Evolutionary conservation across 2,888 invertebrate genomes (phyloP).

Genomic region (Orthonevra nobilis): DNA sequence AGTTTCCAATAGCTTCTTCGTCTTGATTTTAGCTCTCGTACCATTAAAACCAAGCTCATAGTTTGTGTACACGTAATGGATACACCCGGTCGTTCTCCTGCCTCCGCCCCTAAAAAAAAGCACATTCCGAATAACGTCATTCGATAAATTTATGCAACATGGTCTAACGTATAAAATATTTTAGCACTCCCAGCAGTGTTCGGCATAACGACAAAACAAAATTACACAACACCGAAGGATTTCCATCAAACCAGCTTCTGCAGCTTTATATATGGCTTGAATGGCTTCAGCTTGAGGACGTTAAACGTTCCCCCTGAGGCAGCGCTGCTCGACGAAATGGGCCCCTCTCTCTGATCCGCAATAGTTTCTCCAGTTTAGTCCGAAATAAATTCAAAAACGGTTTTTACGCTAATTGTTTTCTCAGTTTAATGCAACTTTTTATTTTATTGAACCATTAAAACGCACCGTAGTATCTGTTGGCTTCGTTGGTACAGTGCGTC

Average conservation of each 20-base stretch:
- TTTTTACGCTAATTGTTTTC: conserved; percentile 79
- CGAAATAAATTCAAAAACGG: conserved; percentile 72
- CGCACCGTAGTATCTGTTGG: conserved; percentile 53
- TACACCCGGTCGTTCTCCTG: no score
- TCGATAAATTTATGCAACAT: conserved; percentile 65
- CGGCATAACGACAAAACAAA: conserved; percentile 58
- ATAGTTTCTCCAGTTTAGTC: conserved; percentile 67
- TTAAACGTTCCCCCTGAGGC: conserved; percentile 57
- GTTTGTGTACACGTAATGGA: conserved; percentile 51
- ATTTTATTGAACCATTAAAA: conserved; percentile 68
- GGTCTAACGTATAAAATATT: conserved; percentile 61
- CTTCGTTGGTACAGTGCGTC: no score
- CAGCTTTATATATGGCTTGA: no score
- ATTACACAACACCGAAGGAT: conserved; percentile 33
- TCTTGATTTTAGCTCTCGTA: conserved; percentile 52
- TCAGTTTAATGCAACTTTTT: conserved; percentile 76
- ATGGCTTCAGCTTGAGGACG: conserved; percentile 15
- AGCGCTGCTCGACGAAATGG: no score
- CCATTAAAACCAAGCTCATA: conserved; percentile 55
- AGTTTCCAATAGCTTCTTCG: conserved; percentile 34
- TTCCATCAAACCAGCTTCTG: no score
- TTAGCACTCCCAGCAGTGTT: conserved; percentile 57
- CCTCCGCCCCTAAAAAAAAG: neutral
- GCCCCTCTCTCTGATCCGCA: conserved; percentile 54
- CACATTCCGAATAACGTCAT: conserved; percentile 48